A percentile compares a stretch with the other conserved stretches of the same genome.
Evolutionary conservation across 2,797 vertebrate species (phyloP).

Genomic region (Phrynocephalus forsythii): DNA sequence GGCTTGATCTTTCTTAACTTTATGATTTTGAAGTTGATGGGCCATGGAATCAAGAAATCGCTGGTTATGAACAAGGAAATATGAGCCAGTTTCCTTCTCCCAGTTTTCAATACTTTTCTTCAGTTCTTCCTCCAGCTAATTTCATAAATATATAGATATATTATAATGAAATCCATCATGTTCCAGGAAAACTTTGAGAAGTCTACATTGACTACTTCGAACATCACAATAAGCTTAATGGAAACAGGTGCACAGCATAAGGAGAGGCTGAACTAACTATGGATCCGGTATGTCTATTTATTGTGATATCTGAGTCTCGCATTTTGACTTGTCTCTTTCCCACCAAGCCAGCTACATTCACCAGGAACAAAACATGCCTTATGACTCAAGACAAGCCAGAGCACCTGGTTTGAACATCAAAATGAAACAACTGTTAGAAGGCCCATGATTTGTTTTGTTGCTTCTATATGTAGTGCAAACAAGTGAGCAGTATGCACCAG

Average conservation of each 20-base stretch:
- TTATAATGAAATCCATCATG: neutral
- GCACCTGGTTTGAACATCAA: neutral
- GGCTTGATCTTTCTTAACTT: constrained; percentile 67
- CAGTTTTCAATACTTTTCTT: constrained; percentile 66
- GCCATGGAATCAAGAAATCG: constrained; percentile 71
- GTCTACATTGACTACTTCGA: neutral
- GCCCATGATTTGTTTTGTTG: neutral
- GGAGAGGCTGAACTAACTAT: too few relatives aligned
- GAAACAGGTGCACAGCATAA: too few relatives aligned
- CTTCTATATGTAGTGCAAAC: neutral
- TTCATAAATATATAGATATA: neutral
- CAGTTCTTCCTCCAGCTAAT: constrained; percentile 76
- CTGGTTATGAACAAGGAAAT: constrained; percentile 69
- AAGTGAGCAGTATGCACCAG: neutral
- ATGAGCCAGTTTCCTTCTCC: constrained; percentile 61
- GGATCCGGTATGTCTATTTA: too few relatives aligned
- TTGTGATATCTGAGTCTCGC: neutral
- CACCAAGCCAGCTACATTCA: neutral
- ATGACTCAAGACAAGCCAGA: neutral
- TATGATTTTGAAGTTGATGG: constrained; percentile 71
- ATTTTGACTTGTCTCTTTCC: neutral
- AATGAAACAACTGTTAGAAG: neutral
- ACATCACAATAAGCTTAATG: neutral
- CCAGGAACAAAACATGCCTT: too few relatives aligned
- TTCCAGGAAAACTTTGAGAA: neutral